Conservation (phyloP, 1,140 invertebrate species). For the Hyles vespertilio region DNA sequence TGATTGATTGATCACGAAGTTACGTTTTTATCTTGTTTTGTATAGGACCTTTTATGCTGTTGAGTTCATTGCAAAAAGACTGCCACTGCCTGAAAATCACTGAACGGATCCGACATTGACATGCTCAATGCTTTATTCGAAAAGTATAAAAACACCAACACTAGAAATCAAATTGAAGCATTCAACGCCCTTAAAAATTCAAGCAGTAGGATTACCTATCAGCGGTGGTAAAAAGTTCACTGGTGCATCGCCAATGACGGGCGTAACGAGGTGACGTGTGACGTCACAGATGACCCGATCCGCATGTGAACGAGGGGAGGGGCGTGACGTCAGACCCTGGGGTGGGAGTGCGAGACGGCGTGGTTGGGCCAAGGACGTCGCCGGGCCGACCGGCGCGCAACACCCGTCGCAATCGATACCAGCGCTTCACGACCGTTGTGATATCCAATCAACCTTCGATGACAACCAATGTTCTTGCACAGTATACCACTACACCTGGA, state of each 20-base stretch:
- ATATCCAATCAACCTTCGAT: constrained; percentile 24
- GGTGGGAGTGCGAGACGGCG: constrained; percentile 43
- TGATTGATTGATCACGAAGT: too few species aligned
- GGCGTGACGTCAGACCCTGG: constrained; percentile 51
- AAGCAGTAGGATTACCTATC: neutral
- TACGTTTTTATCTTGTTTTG: too few species aligned
- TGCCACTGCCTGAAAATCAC: too few species aligned
- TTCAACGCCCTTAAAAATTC: neutral
- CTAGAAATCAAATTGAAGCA: too few species aligned
- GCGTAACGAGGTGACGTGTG: constrained; percentile 29
- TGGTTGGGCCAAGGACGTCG: constrained; percentile 66
- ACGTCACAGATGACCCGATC: constrained; percentile 51
- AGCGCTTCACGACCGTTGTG: constrained; percentile 25
- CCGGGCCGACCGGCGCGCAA: constrained; percentile 61
- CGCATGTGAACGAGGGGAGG: constrained; percentile 45
- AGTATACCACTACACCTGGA: too few species aligned
- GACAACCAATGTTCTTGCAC: neutral
- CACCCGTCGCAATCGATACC: constrained; percentile 61
- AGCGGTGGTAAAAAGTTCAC: constrained; percentile 11
- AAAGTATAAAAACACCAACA: too few species aligned
- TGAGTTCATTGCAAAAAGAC: too few species aligned
- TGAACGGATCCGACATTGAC: too few species aligned
- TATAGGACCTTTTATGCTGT: too few species aligned
- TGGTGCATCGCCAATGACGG: constrained; percentile 17
- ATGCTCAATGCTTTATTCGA: too few species aligned